A percentile compares a stretch with the other conserved stretches of the same genome.
These are phyloP conservation scores for Trichogramma pretiosum DNA, from an alignment of 1,140 invertebrate species.

Conservation along the genomic window DNA sequence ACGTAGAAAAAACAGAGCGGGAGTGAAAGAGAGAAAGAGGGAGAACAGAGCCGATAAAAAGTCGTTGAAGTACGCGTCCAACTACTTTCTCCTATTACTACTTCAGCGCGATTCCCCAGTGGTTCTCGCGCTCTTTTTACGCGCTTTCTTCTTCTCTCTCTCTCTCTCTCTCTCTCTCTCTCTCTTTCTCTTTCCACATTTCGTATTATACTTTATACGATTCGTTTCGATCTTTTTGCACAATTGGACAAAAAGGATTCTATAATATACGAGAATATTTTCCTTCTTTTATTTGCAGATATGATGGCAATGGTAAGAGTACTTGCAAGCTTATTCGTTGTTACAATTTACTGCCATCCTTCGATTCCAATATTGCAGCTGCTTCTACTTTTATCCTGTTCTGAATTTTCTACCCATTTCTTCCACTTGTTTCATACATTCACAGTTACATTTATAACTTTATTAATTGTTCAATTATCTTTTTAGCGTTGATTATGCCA, in stretches of 20 bases:
- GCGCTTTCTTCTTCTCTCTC: not conserved
- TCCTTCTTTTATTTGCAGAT: slow-evolving; percentile 11
- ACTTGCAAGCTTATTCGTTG: not conserved
- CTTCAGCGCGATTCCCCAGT: not conserved
- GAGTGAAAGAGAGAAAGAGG: too few relatives aligned
- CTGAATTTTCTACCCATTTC: not conserved
- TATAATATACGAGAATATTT: slow-evolving; percentile 12
- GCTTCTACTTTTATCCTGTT: too few relatives aligned
- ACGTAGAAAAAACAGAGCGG: too few relatives aligned
- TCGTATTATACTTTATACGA: too few relatives aligned
- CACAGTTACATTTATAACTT: too few relatives aligned
- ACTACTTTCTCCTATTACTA: not conserved
- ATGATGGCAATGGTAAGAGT: not conserved
- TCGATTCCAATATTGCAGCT: not conserved
- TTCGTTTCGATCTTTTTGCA: slow-evolving; percentile 2
- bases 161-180: not conserved
- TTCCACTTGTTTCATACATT: too few relatives aligned
- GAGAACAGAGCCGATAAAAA: slow-evolving; percentile 16
- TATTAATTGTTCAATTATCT: too few relatives aligned
- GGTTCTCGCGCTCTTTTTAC: not conserved
- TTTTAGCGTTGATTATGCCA: too few relatives aligned
- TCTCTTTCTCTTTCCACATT: not conserved
- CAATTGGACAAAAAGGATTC: slow-evolving; percentile 7
- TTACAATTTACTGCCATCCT: slow-evolving; percentile 5
- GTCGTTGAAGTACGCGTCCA: not conserved